Evolutionary conservation across 2,797 vertebrate species (phyloP).

Genomic region (Parotocinclus haroldoi): DNA sequence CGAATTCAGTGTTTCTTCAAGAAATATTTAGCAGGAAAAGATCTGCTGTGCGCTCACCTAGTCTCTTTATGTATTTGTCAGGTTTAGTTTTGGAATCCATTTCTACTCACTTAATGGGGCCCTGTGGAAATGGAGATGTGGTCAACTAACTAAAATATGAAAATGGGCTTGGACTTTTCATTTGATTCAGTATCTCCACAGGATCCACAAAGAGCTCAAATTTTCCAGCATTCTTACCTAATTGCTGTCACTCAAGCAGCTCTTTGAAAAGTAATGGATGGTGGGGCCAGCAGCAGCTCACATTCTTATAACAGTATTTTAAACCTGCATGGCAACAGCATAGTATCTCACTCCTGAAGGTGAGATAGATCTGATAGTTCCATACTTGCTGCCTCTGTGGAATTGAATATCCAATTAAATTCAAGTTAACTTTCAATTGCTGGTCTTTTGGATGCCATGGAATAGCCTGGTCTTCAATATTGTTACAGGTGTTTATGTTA

Average conservation of each 20-base stretch:
- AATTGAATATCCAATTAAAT: neutral
- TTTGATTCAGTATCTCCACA: slow-evolving; percentile 31
- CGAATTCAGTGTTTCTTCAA: slow-evolving; percentile 26
- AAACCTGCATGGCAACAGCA: slow-evolving; percentile 55
- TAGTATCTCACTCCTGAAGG: too few species aligned
- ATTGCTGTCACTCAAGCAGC: slow-evolving; percentile 40
- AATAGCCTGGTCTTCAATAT: too few species aligned
- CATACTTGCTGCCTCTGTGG: neutral
- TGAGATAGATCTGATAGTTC: too few species aligned
- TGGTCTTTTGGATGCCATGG: too few species aligned
- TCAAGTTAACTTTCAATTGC: neutral
- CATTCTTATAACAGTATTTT: slow-evolving; percentile 49
- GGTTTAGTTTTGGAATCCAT: slow-evolving; percentile 34
- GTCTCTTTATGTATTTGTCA: slow-evolving; percentile 48
- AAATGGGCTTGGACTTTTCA: slow-evolving; percentile 24
- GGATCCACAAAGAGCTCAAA: slow-evolving; percentile 41
- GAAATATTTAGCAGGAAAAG: slow-evolving; percentile 7
- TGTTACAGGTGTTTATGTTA: too few species aligned
- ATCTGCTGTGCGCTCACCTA: slow-evolving; percentile 20
- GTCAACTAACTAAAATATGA: slow-evolving; percentile 41
- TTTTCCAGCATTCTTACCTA: slow-evolving; percentile 40
- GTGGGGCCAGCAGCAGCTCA: slow-evolving; percentile 25
- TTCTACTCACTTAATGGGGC: slow-evolving; percentile 24
- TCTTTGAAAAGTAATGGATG: slow-evolving; percentile 51
- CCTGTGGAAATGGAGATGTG: slow-evolving; percentile 27